Evolutionary conservation across 2,888 invertebrate species (phyloP).

Genomic region (Drosophila lutescens): DNA sequence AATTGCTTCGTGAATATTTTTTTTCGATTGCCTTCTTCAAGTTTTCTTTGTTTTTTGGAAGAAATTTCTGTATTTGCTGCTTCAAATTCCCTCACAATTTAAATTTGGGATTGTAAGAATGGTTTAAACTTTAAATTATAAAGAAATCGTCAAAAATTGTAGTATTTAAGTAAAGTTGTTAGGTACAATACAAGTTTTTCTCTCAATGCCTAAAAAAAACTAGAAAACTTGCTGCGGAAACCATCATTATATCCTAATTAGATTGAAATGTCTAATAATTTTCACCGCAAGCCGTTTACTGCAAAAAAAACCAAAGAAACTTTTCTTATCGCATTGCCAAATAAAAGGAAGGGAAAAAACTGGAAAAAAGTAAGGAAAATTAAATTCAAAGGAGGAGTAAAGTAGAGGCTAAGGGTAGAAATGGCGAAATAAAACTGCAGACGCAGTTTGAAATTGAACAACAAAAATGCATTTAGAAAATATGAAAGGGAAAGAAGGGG

Average conservation of each 20-base stretch:
- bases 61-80: neutral
- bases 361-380: conserved; percentile 32
- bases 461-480: conserved; percentile 79
- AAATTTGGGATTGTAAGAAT: neutral
- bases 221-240: conserved; percentile 33
- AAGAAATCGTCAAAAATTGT: too few species aligned
- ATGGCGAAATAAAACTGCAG: conserved; percentile 74
- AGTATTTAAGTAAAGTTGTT: too few species aligned
- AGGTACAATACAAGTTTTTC: neutral
- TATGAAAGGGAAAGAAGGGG: conserved; percentile 50
- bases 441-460: conserved; percentile 76
- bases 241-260: conserved; percentile 76
- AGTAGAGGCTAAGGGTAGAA: conserved; percentile 21
- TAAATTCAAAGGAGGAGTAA: conserved; percentile 22
- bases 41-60: conserved; percentile 3
- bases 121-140: too few species aligned
- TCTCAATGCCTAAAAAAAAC: neutral
- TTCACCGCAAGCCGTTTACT: conserved; percentile 61
- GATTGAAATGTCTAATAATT: conserved; percentile 73
- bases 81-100: too few species aligned
- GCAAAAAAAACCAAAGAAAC: conserved; percentile 42
- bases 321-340: conserved; percentile 65
- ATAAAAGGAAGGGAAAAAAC: conserved; percentile 10
- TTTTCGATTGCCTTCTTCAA: conserved; percentile 15
- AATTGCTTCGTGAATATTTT: conserved; percentile 33